Conservation (phyloP, 1,140 invertebrate genomes). For the Samia ricini region DNA sequence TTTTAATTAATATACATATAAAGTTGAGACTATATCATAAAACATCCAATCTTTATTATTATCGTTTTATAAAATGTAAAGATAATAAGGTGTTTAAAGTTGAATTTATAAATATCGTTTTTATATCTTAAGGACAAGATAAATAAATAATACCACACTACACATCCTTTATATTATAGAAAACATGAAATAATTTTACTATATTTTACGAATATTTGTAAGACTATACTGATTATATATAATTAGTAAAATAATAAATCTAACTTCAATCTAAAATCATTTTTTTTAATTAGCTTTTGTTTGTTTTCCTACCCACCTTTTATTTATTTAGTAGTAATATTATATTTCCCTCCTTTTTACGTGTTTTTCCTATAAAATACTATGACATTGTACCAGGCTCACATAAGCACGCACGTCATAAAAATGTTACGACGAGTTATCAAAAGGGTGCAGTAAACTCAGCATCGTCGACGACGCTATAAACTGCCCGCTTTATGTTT, state of each 20-base stretch:
- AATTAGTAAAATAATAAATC: too few species aligned
- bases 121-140: neutral
- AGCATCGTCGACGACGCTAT: conserved; percentile 40
- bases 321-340: too few species aligned
- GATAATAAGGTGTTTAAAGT: too few species aligned
- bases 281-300: too few species aligned
- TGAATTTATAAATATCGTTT: neutral
- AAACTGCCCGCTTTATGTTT: conserved; percentile 37
- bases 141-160: too few species aligned
- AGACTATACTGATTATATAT: too few species aligned
- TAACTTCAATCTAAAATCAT: too few species aligned
- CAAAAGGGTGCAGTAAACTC: conserved; percentile 54
- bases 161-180: too few species aligned
- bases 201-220: too few species aligned
- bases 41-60: neutral
- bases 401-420: conserved; percentile 51
- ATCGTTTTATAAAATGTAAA: neutral
- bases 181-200: too few species aligned
- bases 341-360: too few species aligned
- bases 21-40: neutral
- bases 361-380: conserved; percentile 19
- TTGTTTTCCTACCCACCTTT: too few species aligned
- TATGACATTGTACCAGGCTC: conserved; percentile 41
- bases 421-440: conserved; percentile 63
- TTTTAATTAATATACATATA: neutral